A percentile compares a stretch with the other conserved stretches of the same genome.
Evolutionary conservation across 2,797 vertebrate genomes (phyloP).

Genomic region (Parambassis ranga): DNA sequence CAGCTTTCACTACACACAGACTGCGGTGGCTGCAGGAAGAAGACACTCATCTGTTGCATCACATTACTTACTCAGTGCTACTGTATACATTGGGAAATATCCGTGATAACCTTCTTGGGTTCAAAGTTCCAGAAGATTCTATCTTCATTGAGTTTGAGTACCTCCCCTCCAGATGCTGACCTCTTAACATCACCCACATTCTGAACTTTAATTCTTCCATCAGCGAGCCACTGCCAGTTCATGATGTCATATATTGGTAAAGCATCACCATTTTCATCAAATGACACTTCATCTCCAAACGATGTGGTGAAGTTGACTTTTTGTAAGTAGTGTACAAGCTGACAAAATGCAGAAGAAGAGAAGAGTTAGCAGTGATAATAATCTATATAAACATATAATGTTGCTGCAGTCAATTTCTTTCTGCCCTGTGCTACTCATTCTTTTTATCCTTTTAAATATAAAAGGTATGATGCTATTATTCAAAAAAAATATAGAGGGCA

Average conservation of each 20-base stretch:
- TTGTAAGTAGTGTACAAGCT: constrained; percentile 69
- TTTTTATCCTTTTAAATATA: too few relatives aligned
- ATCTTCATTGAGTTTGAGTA: constrained; percentile 60
- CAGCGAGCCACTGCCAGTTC: constrained; percentile 67
- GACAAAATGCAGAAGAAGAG: neutral
- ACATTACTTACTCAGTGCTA: too few relatives aligned
- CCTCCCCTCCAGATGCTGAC: constrained; percentile 27
- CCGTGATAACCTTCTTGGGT: constrained; percentile 33
- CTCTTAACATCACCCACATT: constrained; percentile 66
- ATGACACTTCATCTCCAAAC: constrained; percentile 72
- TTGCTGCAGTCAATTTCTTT: too few relatives aligned
- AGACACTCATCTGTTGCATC: neutral
- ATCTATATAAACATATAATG: too few relatives aligned
- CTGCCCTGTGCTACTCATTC: too few relatives aligned
- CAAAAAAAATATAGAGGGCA: too few relatives aligned
- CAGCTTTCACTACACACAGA: constrained; percentile 79
- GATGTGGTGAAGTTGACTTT: constrained; percentile 70
- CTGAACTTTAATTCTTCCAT: constrained; percentile 51
- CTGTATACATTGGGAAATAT: too few relatives aligned
- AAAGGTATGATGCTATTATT: too few relatives aligned
- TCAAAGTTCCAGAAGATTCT: constrained; percentile 75
- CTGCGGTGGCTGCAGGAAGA: constrained; percentile 46
- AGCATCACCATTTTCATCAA: constrained; percentile 73
- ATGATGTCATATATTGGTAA: constrained; percentile 75
- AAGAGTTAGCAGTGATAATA: too few relatives aligned